Evolutionary conservation across 1,140 invertebrate genomes (phyloP), one percentile per base, ranked within the genome.

Genomic region (Drosophila hydei): DNA sequence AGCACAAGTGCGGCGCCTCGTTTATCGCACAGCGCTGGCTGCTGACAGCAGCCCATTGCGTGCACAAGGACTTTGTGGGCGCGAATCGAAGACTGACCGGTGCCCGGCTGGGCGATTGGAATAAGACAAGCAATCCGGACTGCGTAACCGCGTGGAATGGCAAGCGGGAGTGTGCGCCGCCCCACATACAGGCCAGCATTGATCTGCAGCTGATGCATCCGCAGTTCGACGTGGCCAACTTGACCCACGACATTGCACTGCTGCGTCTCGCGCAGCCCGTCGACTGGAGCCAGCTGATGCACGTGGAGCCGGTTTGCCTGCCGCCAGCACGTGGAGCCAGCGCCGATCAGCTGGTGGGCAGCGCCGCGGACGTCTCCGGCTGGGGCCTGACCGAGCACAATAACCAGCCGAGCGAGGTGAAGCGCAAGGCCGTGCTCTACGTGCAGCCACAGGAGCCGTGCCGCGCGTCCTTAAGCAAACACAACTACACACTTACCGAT

Each of bases 361-460:
- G 89, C 8, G 93, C 92, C n/a, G 92, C 96, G 27, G 94, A 94
- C 56, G 95, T 96, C 0, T 95, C 96, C 4, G 97, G 97, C 14
- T 97, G 96, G 96, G 97, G 97, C 5, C 94, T 93, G 79, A 96
- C 95, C 1, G 95, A 96, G 91, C 0, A 9, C 0, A 92, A 77
- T n/a, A 91, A 45, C 18, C 38, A 14, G 0, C 48, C 45, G 25
- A 90, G 89, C 59, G 18, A 42, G 12, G 8, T 85, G 0, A 90
- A 90, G 45, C 71, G 68, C 0, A 85, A 79, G 52, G 89, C 89
- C 6, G 59, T 59, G 23, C 33, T 90, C 6, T 55, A 27, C 6
- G 70, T 78, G 0, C 69, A 71, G 67, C 12, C 70, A 11, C 55
- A 73, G 21, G 52, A 78, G 0, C 18, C 50, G 12, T 90, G 88